phyloP scores from a whole-genome alignment of 2,113 vertebrate species.

The Platichthys flesus region DNA sequence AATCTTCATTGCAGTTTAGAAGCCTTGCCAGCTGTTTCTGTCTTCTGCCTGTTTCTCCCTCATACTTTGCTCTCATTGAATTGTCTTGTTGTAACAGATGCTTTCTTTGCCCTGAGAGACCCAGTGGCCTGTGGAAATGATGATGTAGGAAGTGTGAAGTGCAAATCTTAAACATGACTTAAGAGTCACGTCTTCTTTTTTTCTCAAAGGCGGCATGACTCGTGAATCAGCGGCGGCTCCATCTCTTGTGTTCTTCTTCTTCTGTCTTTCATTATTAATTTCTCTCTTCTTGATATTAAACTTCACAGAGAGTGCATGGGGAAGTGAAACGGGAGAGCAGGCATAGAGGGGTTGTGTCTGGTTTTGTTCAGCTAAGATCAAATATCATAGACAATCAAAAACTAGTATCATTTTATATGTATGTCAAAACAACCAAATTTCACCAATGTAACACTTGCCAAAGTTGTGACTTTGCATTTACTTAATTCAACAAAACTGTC shows the following conservation, averaged over 20 bases:
- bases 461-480: constrained; percentile 1
- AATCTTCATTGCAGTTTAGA: constrained; percentile 39
- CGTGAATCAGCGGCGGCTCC: neutral
- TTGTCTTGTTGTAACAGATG: constrained; percentile 56
- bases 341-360: neutral
- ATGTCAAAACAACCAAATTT: neutral
- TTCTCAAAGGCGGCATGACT: neutral
- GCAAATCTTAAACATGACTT: constrained; percentile 25
- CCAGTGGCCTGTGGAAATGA: constrained; percentile 33
- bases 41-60: constrained; percentile 14
- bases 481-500: neutral
- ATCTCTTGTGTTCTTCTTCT: neutral
- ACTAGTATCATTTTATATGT: neutral
- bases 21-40: constrained; percentile 57
- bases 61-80: constrained; percentile 10
- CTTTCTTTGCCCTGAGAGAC: constrained; percentile 44
- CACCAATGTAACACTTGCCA: neutral
- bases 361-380: neutral
- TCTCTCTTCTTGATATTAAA: constrained; percentile 1
- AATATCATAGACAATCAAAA: neutral
- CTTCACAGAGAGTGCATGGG: neutral
- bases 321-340: neutral
- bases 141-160: constrained; percentile 32
- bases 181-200: neutral
- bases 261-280: neutral